Base-by-base conservation (phyloP, 1,140 invertebrate genomes). In the Heliothis subflexa region DNA sequence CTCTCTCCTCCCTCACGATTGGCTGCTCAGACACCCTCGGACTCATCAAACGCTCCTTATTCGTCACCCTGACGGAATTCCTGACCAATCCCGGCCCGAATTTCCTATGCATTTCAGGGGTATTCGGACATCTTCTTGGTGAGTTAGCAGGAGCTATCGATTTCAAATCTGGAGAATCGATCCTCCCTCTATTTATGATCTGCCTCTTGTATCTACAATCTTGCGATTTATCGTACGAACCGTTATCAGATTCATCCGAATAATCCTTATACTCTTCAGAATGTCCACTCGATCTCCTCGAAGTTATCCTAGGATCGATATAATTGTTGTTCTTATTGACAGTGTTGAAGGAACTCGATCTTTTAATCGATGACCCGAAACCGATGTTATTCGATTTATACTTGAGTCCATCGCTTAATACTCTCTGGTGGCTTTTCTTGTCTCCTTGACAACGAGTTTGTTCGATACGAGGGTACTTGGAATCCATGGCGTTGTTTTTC, bases 281-380 rank as follows among this genome's bases (percentile, higher is more conserved):
- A 49, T 93, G 88, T 1, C 90, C 89, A 50, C 91, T 92, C 0
- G 89, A 89, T 55, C 91, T 68, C 62, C 90, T 83, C 0, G 87
- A 89, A 0, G 70, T 80, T 21, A 89, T 79, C 72, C 88, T 83
- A 0, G 83, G 77, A 9, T 93, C 91, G 5, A 93, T 78, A 66
- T 88, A 88, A 72, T 94, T 93, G 52, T 94, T 94, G 49, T 94
- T 95, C 78, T 89, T 94, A 71, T 94, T 95, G 7, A 95, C 94
- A 3, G 92, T 93, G 71, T 89, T 95, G 57, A 95, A 95, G 0
- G 94, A 95, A 78, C 93, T 95, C 10, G 93, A 95, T n/a, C 94
- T 85, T 80, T 88, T 91, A 25, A 95, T 95, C 0, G 94, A 91
- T 5, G 88, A 83, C 0, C 89, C 88, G 74, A 93, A 91, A 71